Percentiles rank a stretch among this genome's conserved stretches.
Conservation (phyloP, 1,140 invertebrate genomes). For the Achatina immaculata region DNA sequence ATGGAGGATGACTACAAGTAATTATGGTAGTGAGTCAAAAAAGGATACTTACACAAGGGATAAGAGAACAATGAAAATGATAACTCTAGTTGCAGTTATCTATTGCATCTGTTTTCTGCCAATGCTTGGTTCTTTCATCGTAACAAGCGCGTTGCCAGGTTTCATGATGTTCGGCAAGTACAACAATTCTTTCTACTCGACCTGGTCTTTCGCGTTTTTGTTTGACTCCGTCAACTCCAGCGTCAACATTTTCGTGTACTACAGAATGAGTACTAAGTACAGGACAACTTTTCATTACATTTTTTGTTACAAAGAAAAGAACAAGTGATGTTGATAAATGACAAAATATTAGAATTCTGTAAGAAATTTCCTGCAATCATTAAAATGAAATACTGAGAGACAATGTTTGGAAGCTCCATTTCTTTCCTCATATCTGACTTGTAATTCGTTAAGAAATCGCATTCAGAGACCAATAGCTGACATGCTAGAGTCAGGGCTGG, state of each 20-base stretch:
- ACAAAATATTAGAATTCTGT: no score
- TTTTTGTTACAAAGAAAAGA: no score
- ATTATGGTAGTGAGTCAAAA: neutral
- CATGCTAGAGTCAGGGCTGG: no score
- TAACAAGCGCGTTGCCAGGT: neutral
- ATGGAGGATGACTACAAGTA: neutral
- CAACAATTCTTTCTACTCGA: neutral
- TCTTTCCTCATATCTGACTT: no score
- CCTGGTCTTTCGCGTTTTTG: conserved; percentile 16
- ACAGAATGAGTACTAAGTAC: conserved; percentile 27
- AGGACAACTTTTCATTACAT: neutral
- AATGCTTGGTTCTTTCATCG: neutral
- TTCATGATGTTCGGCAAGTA: neutral
- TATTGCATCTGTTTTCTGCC: neutral
- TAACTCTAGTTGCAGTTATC: neutral
- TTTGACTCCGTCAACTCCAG: conserved; percentile 17
- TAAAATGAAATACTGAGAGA: no score
- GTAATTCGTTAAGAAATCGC: no score
- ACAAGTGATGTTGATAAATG: no score
- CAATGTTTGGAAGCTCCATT: no score
- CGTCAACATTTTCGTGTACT: conserved; percentile 18
- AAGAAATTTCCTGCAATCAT: no score
- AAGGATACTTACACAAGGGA: neutral
- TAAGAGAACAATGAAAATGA: conserved; percentile 12
- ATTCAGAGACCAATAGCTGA: no score